These are phyloP conservation scores for Yasuhikotakia modesta DNA, from an alignment of 2,797 vertebrate species.

Conservation along the genomic window DNA sequence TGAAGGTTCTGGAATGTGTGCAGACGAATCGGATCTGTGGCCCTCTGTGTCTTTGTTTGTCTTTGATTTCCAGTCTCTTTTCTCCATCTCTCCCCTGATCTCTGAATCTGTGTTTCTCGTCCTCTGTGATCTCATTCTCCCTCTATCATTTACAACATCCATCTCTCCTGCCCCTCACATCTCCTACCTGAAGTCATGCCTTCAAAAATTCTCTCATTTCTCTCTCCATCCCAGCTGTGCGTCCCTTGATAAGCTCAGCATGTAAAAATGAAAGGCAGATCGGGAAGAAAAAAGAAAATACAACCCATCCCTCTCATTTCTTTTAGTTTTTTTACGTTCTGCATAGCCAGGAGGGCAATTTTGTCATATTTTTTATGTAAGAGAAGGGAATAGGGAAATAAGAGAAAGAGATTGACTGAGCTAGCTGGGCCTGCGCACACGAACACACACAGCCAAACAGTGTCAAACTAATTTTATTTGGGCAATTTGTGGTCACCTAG, in stretches of 20 bases:
- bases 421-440: not conserved
- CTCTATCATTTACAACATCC: constrained; percentile 36
- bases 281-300: constrained; percentile 1
- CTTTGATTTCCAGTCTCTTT: constrained; percentile 40
- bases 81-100: constrained; percentile 24
- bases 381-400: constrained; percentile 23
- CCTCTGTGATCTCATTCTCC: constrained; percentile 28
- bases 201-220: constrained; percentile 37
- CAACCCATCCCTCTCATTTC: not conserved
- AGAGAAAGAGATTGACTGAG: constrained; percentile 42
- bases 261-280: constrained; percentile 23
- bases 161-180: constrained; percentile 16
- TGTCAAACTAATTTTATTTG: not conserved
- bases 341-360: constrained; percentile 65
- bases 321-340: constrained; percentile 23
- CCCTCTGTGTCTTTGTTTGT: constrained; percentile 18
- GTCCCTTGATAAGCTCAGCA: constrained; percentile 26
- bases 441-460: not conserved
- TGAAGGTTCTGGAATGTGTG: constrained; percentile 3
- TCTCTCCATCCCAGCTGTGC: constrained; percentile 19
- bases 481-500: not conserved
- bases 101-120: constrained; percentile 19
- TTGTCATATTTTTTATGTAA: constrained; percentile 65
- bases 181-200: constrained; percentile 30
- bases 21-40: constrained; percentile 5